Percentiles rank a stretch among this genome's conserved stretches.
Conservation (phyloP, 2,797 vertebrate genomes). For the Acanthurus lineatus region DNA sequence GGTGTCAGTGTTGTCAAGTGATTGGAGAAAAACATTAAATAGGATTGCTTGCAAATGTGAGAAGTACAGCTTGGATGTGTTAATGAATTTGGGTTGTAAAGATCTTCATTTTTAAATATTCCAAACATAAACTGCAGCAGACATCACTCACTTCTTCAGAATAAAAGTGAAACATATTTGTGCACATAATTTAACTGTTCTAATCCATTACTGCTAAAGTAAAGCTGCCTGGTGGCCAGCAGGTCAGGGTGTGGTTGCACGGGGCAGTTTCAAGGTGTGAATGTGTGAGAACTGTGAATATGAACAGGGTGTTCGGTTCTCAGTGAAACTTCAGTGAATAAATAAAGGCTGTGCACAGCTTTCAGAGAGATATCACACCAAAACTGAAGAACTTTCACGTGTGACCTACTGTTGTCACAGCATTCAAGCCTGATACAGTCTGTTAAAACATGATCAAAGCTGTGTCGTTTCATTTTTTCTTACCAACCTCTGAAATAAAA, state of each 20-base stretch:
- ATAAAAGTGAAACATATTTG: too few species aligned
- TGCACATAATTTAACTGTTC: background rate
- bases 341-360: background rate
- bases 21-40: background rate
- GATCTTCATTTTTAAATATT: too few species aligned
- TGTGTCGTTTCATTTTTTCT: too few species aligned
- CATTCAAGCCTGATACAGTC: background rate
- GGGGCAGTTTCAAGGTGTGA: background rate
- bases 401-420: too few species aligned
- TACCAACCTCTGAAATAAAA: background rate
- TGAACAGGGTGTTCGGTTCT: background rate
- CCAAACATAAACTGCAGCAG: background rate
- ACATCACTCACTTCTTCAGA: too few species aligned
- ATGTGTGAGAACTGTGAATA: background rate
- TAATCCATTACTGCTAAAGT: background rate
- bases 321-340: constrained; percentile 8
- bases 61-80: background rate
- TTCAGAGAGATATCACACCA: background rate
- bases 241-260: background rate
- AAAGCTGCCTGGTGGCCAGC: background rate
- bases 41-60: background rate
- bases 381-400: background rate
- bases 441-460: background rate
- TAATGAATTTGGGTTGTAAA: background rate
- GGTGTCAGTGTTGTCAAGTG: background rate